Evolutionary conservation across 2,113 vertebrate genomes (phyloP).

Genomic region (Forbesichthys agassizii): DNA sequence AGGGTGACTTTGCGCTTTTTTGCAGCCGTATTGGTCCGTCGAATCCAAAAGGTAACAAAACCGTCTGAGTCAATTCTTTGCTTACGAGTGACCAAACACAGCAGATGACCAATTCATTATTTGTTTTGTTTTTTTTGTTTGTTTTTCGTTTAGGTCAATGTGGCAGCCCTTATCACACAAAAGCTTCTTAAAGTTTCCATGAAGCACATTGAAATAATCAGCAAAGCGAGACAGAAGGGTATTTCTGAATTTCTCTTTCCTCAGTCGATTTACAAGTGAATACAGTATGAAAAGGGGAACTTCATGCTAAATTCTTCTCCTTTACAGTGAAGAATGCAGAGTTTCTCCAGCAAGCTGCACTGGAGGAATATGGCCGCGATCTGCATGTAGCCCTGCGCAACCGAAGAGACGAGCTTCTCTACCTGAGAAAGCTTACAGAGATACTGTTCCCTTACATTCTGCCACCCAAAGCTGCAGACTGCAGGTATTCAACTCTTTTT

Average conservation of each 20-base stretch:
- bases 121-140: background rate
- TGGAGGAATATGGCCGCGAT: conserved; percentile 95
- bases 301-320: background rate
- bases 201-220: conserved; percentile 97
- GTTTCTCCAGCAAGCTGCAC: conserved; percentile 89
- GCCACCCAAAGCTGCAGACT: conserved; percentile 91
- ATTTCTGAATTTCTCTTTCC: conserved; percentile 18
- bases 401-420: conserved; percentile 93
- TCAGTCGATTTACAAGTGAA: background rate
- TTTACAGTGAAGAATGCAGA: conserved; percentile 86
- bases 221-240: conserved; percentile 95
- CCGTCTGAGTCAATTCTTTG: background rate
- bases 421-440: conserved; percentile 94
- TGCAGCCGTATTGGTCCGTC: conserved; percentile 88
- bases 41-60: conserved; percentile 87
- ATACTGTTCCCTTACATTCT: conserved; percentile 93
- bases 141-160: conserved; percentile 81
- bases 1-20: conserved; percentile 89
- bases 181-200: conserved; percentile 95
- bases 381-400: conserved; percentile 92
- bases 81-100: background rate
- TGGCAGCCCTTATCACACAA: conserved; percentile 88
- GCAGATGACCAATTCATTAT: background rate
- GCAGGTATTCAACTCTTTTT: conserved; percentile 79
- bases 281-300: background rate